phyloP scores from a whole-genome alignment of 2,113 vertebrate genomes.

The Podarcis cretensis region DNA sequence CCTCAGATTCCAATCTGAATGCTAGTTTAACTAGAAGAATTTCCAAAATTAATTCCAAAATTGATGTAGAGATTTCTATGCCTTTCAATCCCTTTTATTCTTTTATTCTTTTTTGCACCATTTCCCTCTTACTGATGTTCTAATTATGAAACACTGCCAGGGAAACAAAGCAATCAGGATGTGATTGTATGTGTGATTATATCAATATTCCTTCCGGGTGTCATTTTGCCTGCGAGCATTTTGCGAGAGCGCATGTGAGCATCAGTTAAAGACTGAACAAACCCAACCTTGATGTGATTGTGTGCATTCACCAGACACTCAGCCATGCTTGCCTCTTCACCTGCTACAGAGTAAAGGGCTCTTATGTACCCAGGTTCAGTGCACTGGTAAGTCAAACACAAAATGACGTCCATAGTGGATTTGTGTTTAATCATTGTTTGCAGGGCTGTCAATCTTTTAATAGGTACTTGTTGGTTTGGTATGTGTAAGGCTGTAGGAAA shows the following conservation, averaged over 20 bases:
- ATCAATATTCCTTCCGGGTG: too few relatives aligned
- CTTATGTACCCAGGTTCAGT: neutral
- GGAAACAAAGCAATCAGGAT: neutral
- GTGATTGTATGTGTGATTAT: too few relatives aligned
- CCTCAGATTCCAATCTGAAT: neutral
- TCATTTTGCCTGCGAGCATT: too few relatives aligned
- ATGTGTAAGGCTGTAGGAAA: conserved; percentile 47
- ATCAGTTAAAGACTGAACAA: too few relatives aligned
- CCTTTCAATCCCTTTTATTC: too few relatives aligned
- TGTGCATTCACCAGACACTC: neutral
- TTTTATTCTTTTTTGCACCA: neutral
- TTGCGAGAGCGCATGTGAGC: too few relatives aligned
- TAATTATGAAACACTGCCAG: neutral
- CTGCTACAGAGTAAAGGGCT: neutral
- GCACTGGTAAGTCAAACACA: neutral
- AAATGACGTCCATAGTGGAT: neutral
- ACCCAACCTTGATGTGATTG: neutral
- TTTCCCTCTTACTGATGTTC: too few relatives aligned
- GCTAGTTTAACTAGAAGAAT: neutral
- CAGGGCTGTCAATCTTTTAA: conserved; percentile 41
- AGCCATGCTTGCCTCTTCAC: neutral
- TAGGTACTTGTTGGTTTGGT: conserved; percentile 52
- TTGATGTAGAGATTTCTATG: neutral
- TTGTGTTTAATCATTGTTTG: neutral
- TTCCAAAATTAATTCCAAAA: neutral